Evolutionary conservation across 1,140 invertebrate genomes (phyloP).

Genomic region (Galendromus occidentalis): DNA sequence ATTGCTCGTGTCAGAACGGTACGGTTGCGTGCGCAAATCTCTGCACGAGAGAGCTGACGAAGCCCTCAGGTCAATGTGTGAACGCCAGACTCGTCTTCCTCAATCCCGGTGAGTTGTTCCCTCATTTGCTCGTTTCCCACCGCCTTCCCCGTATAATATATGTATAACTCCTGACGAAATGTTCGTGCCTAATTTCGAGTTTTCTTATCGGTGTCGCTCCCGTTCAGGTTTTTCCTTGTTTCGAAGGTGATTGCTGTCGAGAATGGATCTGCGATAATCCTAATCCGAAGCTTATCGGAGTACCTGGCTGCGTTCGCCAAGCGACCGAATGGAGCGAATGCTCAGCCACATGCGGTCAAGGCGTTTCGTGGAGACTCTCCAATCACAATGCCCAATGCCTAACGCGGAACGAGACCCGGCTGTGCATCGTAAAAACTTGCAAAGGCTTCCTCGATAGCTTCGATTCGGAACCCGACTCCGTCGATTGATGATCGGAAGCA

Average conservation of each 20-base stretch:
- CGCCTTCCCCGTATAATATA: too few species aligned
- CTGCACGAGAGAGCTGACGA: constrained; percentile 46
- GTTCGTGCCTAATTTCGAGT: too few species aligned
- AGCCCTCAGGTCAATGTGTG: constrained; percentile 37
- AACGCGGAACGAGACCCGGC: constrained; percentile 37
- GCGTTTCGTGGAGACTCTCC: constrained; percentile 38
- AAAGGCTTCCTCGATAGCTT: background rate
- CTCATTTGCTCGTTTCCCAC: too few species aligned
- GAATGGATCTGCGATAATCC: constrained; percentile 46
- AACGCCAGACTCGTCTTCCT: constrained; percentile 38
- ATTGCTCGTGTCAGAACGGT: constrained; percentile 44
- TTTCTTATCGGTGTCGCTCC: too few species aligned
- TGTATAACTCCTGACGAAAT: too few species aligned
- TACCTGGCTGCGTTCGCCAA: constrained; percentile 14
- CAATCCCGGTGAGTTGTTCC: background rate
- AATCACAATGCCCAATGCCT: constrained; percentile 37
- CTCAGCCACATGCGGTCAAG: constrained; percentile 39
- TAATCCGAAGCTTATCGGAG: background rate
- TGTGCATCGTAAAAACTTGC: constrained; percentile 37
- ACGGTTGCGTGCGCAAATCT: constrained; percentile 48
- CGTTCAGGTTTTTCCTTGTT: too few species aligned
- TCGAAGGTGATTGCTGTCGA: constrained; percentile 41
- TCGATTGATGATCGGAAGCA: too few species aligned
- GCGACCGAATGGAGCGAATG: constrained; percentile 40
- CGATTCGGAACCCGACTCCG: too few species aligned